phyloP scores from a whole-genome alignment of 2,888 invertebrate genomes.

The Drosophila pullipes region DNA sequence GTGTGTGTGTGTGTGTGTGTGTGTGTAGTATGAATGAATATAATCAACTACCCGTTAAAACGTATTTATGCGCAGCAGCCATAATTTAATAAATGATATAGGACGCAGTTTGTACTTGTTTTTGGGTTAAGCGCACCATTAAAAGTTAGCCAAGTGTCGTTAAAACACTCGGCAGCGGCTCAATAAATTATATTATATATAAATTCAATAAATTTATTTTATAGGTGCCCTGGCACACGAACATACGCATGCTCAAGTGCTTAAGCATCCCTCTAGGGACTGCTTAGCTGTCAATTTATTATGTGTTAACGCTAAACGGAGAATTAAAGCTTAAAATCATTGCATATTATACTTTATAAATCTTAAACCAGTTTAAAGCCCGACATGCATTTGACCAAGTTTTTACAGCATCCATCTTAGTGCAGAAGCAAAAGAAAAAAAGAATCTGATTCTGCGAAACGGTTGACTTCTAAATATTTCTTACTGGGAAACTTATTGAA shows the following conservation, averaged over 20 bases:
- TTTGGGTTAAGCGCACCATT: slow-evolving; percentile 27
- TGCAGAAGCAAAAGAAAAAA: background rate
- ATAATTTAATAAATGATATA: background rate
- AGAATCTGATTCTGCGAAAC: background rate
- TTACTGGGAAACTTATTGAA: background rate
- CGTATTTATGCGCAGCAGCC: slow-evolving; percentile 3
- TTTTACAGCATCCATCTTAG: background rate
- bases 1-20: slow-evolving; percentile 3
- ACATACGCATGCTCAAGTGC: slow-evolving; percentile 5
- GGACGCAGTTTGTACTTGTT: slow-evolving; percentile 14
- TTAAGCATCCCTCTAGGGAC: slow-evolving; percentile 4
- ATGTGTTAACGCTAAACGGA: background rate
- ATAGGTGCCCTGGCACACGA: background rate
- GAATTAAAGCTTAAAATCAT: background rate
- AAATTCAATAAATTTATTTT: slow-evolving; percentile 9
- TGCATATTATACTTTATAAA: background rate
- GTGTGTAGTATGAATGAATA: background rate
- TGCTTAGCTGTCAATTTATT: background rate
- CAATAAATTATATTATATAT: slow-evolving; percentile 10
- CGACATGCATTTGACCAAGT: background rate
- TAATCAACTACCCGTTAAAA: slow-evolving; percentile 8
- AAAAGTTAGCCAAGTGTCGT: slow-evolving; percentile 45
- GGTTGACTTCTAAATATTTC: background rate
- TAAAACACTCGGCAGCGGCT: slow-evolving; percentile 32
- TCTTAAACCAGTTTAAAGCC: background rate